A percentile compares a stretch with the other conserved stretches of the same genome.
Evolutionary conservation across 2,888 invertebrate genomes (phyloP).

Genomic region (Patella caerulea): DNA sequence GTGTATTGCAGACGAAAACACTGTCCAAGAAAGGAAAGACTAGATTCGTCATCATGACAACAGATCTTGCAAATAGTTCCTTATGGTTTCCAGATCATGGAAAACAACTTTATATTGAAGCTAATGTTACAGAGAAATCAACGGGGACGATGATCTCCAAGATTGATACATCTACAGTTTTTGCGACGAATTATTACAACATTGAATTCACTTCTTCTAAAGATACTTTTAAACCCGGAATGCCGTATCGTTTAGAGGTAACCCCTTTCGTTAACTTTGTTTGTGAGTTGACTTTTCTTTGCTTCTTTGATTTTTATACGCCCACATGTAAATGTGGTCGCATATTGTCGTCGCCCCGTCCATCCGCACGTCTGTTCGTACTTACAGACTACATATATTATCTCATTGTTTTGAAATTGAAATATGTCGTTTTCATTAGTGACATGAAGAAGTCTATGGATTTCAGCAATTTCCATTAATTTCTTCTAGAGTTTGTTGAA

Average conservation of each 20-base stretch:
- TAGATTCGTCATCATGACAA: background rate
- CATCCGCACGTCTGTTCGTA: no score
- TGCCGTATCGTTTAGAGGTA: constrained; percentile 33
- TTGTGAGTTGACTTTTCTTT: background rate
- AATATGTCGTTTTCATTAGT: no score
- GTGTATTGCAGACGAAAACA: no score
- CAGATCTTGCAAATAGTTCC: background rate
- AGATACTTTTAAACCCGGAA: constrained; percentile 29
- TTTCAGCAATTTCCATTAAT: no score
- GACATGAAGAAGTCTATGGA: no score
- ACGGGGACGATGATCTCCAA: constrained; percentile 22
- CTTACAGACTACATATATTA: no score
- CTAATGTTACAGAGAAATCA: constrained; percentile 32
- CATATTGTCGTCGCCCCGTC: no score
- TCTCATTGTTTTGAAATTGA: no score
- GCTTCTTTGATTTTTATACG: no score
- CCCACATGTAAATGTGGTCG: no score
- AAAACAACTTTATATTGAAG: constrained; percentile 23
- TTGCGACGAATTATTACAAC: constrained; percentile 30
- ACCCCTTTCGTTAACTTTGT: background rate
- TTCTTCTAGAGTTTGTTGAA: no score
- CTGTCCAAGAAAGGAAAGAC: background rate
- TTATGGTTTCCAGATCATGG: background rate
- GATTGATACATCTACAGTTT: constrained; percentile 27
- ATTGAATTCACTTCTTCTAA: constrained; percentile 25